These are phyloP conservation scores for Numenius arquata DNA, from an alignment of 2,113 vertebrate genomes.

Conservation along the genomic window DNA sequence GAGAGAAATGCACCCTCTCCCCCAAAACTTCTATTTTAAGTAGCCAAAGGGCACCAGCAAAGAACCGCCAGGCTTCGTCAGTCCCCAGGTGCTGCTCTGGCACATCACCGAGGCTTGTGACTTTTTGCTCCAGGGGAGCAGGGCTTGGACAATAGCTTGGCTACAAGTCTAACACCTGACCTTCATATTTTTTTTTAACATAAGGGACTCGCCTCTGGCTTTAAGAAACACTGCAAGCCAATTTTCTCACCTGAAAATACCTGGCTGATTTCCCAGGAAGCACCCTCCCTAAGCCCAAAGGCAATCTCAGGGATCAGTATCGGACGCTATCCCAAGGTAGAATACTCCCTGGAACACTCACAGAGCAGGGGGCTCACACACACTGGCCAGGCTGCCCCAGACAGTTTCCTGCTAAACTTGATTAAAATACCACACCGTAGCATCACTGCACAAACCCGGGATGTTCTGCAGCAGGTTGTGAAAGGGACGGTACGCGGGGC, in stretches of 20 bases:
- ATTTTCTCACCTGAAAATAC: constrained; percentile 31
- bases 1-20: background rate
- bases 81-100: background rate
- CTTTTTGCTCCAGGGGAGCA: background rate
- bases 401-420: background rate
- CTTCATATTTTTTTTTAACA: background rate
- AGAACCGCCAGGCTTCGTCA: background rate
- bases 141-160: background rate
- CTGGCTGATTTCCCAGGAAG: background rate
- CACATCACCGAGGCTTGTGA: background rate
- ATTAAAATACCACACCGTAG: rapidly evolving
- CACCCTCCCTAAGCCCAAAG: background rate
- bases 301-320: background rate
- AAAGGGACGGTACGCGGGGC: background rate
- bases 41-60: background rate
- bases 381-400: background rate
- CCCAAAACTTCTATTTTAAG: background rate
- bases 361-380: background rate
- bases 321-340: rapidly evolving
- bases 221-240: background rate
- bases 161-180: background rate
- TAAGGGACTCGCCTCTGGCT: background rate
- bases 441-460: background rate
- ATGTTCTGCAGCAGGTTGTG: rapidly evolving
- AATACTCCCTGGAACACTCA: background rate